Evolutionary conservation across 2,888 invertebrate genomes (phyloP).

Genomic region (Diabrotica balteata): DNA sequence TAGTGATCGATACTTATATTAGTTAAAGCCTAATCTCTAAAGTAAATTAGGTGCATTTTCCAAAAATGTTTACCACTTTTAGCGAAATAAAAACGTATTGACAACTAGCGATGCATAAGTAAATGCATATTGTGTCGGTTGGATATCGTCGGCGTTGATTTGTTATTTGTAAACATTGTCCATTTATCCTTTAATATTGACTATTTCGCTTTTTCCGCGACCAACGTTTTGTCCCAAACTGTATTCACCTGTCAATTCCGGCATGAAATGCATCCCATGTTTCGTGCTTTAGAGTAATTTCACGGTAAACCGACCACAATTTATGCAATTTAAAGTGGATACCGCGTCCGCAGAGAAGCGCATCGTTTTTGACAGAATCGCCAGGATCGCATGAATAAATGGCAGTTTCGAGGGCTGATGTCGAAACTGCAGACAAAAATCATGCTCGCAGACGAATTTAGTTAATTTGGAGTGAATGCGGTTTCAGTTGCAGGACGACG

Average conservation of each 20-base stretch:
- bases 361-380: slow-evolving; percentile 41
- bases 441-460: slow-evolving; percentile 26
- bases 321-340: slow-evolving; percentile 31
- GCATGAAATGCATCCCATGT: slow-evolving; percentile 24
- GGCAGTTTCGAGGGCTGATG: slow-evolving; percentile 24
- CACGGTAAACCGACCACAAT: slow-evolving; percentile 29
- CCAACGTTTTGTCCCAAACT: slow-evolving; percentile 11
- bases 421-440: slow-evolving; percentile 22
- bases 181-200: background rate
- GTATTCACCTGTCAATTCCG: slow-evolving; percentile 27
- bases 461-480: slow-evolving; percentile 6
- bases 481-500: background rate
- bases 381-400: slow-evolving; percentile 35
- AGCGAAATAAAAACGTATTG: too few species aligned
- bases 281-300: slow-evolving; percentile 26
- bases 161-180: background rate
- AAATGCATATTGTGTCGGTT: too few species aligned
- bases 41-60: too few species aligned
- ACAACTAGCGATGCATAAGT: too few species aligned
- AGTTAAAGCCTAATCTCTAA: too few species aligned
- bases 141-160: background rate
- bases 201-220: slow-evolving; percentile 9
- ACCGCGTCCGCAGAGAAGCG: slow-evolving; percentile 32
- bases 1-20: too few species aligned
- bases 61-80: too few species aligned